Conservation (phyloP, 2,797 vertebrate genomes). For the Oryzias dopingdopingensis region DNA sequence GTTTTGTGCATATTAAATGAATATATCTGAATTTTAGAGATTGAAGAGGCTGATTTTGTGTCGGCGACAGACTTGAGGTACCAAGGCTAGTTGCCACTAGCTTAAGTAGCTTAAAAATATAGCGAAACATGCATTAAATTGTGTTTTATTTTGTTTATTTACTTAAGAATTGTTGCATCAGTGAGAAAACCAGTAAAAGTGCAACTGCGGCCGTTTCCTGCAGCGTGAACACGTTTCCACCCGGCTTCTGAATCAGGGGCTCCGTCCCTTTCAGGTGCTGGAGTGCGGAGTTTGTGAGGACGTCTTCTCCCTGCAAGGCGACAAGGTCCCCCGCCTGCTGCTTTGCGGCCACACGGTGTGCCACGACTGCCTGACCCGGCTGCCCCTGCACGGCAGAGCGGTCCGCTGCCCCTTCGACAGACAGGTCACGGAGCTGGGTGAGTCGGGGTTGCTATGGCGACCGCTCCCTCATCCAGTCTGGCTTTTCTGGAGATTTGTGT, state of each 20-base stretch:
- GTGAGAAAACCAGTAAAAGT: background rate
- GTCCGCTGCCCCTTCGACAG: conserved; percentile 96
- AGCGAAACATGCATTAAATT: no score
- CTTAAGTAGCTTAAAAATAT: no score
- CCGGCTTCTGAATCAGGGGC: background rate
- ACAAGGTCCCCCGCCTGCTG: conserved; percentile 95
- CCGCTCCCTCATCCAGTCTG: no score
- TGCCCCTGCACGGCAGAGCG: conserved; percentile 93
- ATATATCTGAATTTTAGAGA: no score
- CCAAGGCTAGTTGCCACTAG: conserved; percentile 4
- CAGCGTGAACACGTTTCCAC: background rate
- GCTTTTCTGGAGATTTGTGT: no score
- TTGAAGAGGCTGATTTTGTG: no score
- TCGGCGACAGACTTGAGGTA: no score
- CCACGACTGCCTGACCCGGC: conserved; percentile 93
- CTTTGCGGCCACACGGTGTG: conserved; percentile 97
- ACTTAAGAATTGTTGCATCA: no score
- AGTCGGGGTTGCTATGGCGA: conserved; percentile 36
- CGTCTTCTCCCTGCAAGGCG: conserved; percentile 96
- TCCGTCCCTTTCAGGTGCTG: conserved; percentile 74
- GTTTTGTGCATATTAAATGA: no score
- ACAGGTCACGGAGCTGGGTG: conserved; percentile 95
- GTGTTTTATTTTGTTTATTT: no score
- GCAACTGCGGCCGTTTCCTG: background rate
- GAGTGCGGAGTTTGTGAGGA: conserved; percentile 99